These are phyloP conservation scores for Epicampocera succincta DNA, from an alignment of 2,888 invertebrate species.

Conservation along the genomic window DNA sequence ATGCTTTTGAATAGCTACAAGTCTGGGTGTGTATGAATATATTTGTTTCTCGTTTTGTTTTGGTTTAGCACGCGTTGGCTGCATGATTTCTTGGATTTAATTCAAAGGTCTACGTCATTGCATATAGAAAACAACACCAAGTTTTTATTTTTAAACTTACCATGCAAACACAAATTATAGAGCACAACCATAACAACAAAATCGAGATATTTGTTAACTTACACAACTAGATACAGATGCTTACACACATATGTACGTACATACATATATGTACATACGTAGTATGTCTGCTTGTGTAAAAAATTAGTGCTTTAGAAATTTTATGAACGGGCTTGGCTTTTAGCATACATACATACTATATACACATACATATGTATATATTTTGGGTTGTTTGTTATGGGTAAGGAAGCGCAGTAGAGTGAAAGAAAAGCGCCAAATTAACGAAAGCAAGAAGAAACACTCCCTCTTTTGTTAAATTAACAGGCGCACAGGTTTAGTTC, in stretches of 20 bases:
- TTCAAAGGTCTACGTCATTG: slow-evolving; percentile 67
- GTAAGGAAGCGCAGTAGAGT: not conserved
- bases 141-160: slow-evolving; percentile 60
- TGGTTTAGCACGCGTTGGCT: slow-evolving; percentile 74
- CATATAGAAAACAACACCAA: slow-evolving; percentile 16
- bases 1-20: not conserved
- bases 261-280: not conserved
- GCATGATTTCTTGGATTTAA: slow-evolving; percentile 72
- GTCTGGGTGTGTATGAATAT: not conserved
- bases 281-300: not conserved
- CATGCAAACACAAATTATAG: slow-evolving; percentile 22
- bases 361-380: not conserved
- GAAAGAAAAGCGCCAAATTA: slow-evolving; percentile 51
- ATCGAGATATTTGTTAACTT: slow-evolving; percentile 16
- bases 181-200: slow-evolving; percentile 49
- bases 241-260: not conserved
- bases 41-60: slow-evolving; percentile 2
- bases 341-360: not conserved
- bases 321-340: slow-evolving; percentile 63
- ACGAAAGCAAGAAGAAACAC: no score
- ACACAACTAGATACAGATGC: not conserved
- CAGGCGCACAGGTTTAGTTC: slow-evolving; percentile 48
- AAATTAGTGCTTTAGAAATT: slow-evolving; percentile 24
- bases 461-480: slow-evolving; percentile 65
- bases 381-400: not conserved